Percentiles rank a stretch among this genome's conserved stretches.
Conservation (phyloP, 2,888 invertebrate species). For the Coelopa pilipes region DNA sequence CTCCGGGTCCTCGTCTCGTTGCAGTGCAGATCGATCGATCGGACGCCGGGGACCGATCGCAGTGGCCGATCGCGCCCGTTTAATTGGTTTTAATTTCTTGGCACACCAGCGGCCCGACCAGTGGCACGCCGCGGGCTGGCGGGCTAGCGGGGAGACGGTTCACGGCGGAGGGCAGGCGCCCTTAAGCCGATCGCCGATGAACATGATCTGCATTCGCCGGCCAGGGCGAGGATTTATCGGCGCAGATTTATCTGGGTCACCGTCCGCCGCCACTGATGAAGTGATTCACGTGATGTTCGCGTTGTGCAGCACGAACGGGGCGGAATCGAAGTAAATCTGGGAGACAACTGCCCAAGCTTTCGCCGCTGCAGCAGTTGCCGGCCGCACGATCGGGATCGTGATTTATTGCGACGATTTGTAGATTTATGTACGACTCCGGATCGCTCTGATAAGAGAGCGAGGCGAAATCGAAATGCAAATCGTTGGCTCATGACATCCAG, state of each 20-base stretch:
- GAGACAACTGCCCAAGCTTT: too few relatives aligned
- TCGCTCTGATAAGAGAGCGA: slow-evolving; percentile 14
- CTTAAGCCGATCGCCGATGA: slow-evolving; percentile 27
- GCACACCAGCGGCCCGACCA: slow-evolving; percentile 41
- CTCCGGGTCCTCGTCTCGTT: neutral
- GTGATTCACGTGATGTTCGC: slow-evolving; percentile 42
- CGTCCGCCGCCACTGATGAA: slow-evolving; percentile 41
- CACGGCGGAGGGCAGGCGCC: neutral
- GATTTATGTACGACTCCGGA: slow-evolving; percentile 44
- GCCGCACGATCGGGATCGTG: slow-evolving; percentile 40
- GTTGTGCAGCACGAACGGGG: too few relatives aligned
- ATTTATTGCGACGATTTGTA: slow-evolving; percentile 25
- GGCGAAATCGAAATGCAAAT: slow-evolving; percentile 19
- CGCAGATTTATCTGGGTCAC: slow-evolving; percentile 35
- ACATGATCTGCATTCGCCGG: slow-evolving; percentile 33
- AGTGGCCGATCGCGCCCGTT: slow-evolving; percentile 51
- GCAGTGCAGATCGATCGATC: slow-evolving; percentile 22
- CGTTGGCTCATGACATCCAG: neutral
- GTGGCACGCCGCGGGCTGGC: neutral
- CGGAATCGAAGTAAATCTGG: too few relatives aligned
- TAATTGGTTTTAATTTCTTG: slow-evolving; percentile 58
- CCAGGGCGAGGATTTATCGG: slow-evolving; percentile 32
- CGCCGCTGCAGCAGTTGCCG: slow-evolving; percentile 17
- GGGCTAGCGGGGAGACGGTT: neutral
- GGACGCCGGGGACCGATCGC: slow-evolving; percentile 31